Evolutionary conservation across 2,113 vertebrate species (phyloP), one percentile per base, ranked within the genome.

Genomic region (Trichechus manatus): DNA sequence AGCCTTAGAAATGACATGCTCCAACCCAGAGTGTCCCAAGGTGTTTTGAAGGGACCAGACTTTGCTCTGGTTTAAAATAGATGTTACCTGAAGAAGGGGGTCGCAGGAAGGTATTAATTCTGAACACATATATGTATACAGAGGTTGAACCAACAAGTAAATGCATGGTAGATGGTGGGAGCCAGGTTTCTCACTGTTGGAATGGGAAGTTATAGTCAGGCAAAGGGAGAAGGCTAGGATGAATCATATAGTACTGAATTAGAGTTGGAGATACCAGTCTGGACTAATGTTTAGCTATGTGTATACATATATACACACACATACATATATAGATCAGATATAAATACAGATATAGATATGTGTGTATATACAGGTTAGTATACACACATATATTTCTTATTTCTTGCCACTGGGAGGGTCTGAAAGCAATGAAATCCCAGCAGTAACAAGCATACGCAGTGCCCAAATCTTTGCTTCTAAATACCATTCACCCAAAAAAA

Each of bases 391-490:
- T 23, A 33, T 50, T 63, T 81, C 47, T 31, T 87, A 39, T 15
- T 36, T 59, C n/a, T 77, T 5, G 22, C 31, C 4, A 92, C 29
- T 47, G 56, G 68, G 31, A 70, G 15, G 5, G 1, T 8, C 15
- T 66, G 59, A 27, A 93, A 89, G 50, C 31, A 77, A 36, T 81
- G 39, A 31, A 5, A 74, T 31, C 22, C 11, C 5, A 19, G 29
- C 31, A 92, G 50, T 64, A 89, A 79, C 9, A 22, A 72, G 33
- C 36, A 79, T 13, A 61, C 1, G n/a, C 44, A 93, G 64, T 0
- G 10, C 33, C 47, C 33, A 84, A 59, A 70, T 80, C 33, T 88
- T 91, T 70, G 64, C 36, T 61, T 84, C 87, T 95, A 93, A 93
- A 97, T 44, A 56, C 59, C 44, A 33, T 83, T 64, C 27, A 59